Base-by-base conservation (phyloP, 1,140 invertebrate genomes). In the Platyscapa corneri region DNA sequence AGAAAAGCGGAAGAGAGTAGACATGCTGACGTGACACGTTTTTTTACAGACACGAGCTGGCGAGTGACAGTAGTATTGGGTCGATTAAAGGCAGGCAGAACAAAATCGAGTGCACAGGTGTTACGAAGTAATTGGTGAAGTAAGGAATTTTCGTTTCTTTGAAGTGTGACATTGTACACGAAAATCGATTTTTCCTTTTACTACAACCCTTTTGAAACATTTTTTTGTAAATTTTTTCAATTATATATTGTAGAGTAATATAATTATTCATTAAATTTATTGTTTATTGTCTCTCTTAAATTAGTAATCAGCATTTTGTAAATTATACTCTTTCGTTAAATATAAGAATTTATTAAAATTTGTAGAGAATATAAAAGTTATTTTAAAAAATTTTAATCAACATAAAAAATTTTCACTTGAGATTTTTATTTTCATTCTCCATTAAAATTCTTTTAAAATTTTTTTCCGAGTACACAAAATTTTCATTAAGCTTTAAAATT, bases 51-150 rank as follows among this genome's bases (percentile, higher is more conserved):
- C 56, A 27, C 39, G 37, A 18, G n/a, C 39, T n/a, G 74, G n/a
- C 27, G 14, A 78, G 30, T 37, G 39, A 78, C 83, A 81, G 84
- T 85, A 85, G 77, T 85, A 84, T 80, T 65, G 56, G 77, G 34
- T 72, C 77, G 83, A 74, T 80, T 85, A 85, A 85, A 49, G 83
- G 32, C 77, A 85, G 83, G 46, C 83, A 64, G 42, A n/a, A 70
- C 64, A 49, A 78, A 76, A 64, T 76, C 75, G 34, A 42, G 70
- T 42, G 37, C 70, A 74, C 70, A 74, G 70, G 70, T 74, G 70
- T 74, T 74, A 42, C 70, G 20, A 74, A 6, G 70, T 74, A 74
- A 74, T 74, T 42, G 37, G 37, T 12, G 39, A 42, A 74, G 27
- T 74, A 74, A 74, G 37, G 70, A 74, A 74, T 74, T 42, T 74